These are phyloP conservation scores for Galaxias olidus DNA, from an alignment of 2,797 vertebrate species.

Conservation along the genomic window DNA sequence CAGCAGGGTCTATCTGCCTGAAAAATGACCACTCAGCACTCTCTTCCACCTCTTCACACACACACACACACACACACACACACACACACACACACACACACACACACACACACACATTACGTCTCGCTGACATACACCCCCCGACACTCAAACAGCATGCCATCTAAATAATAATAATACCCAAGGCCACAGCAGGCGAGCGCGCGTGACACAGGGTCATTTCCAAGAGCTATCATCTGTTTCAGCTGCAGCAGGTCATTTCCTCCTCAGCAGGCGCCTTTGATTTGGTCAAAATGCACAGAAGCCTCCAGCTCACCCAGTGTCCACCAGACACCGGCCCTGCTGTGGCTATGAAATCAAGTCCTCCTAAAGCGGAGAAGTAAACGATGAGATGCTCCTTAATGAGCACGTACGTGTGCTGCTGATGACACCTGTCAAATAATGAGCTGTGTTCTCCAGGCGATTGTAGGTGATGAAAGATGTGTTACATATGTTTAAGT, in stretches of 20 bases:
- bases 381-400: too few relatives aligned
- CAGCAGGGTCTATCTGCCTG: too few relatives aligned
- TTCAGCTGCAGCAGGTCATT: conserved; percentile 54
- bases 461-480: too few relatives aligned
- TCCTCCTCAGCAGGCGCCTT: conserved; percentile 54
- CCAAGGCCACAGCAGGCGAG: conserved; percentile 43
- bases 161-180: background rate
- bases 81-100: conserved; percentile 32
- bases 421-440: too few relatives aligned
- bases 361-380: too few relatives aligned
- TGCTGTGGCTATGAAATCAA: conserved; percentile 36
- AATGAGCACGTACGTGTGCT: too few relatives aligned
- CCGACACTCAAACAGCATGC: background rate
- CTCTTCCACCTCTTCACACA: conserved; percentile 5
- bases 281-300: conserved; percentile 53
- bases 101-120: conserved; percentile 7
- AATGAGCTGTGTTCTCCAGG: too few relatives aligned
- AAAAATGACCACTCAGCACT: background rate
- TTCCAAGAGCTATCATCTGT: conserved; percentile 66
- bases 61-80: conserved; percentile 3
- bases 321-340: conserved; percentile 42
- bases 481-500: too few relatives aligned
- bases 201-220: conserved; percentile 56
- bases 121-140: background rate
- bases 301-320: conserved; percentile 36